Percentiles rank a stretch among this genome's conserved stretches.
phyloP scores from a whole-genome alignment of 35 echinoderm and acorn worm genomes.

The Amphiura filiformis region DNA sequence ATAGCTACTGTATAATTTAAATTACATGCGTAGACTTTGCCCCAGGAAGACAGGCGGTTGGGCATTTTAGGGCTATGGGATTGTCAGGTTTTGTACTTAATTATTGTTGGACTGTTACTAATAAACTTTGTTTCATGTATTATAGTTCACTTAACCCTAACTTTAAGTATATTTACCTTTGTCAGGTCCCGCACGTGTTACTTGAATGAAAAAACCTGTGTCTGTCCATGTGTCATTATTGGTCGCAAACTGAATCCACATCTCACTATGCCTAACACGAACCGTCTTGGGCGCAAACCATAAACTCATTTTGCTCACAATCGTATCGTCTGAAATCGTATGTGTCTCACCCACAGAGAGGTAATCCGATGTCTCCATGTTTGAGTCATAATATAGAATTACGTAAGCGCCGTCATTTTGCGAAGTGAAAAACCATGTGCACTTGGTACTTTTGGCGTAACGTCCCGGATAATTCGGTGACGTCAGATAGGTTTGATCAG shows the following conservation, averaged over 20 bases:
- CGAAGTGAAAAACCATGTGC: not conserved
- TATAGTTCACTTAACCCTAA: too few species aligned
- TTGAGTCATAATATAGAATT: not conserved
- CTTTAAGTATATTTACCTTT: not conserved
- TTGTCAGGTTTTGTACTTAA: not conserved
- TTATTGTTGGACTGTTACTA: too few species aligned
- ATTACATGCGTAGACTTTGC: too few species aligned
- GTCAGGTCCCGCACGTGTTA: not conserved
- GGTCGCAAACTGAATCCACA: not conserved
- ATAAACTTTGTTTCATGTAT: not conserved
- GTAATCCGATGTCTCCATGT: not conserved
- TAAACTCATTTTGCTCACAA: not conserved
- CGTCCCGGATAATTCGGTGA: not conserved
- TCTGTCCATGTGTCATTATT: not conserved
- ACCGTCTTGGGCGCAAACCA: not conserved
- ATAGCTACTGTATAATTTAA: not conserved
- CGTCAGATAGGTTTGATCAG: not conserved
- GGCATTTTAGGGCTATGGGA: not conserved
- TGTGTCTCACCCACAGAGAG: not conserved
- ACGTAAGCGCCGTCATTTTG: not conserved
- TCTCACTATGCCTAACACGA: not conserved
- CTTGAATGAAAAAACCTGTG: not conserved
- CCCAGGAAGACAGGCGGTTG: not conserved
- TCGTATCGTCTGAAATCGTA: not conserved
- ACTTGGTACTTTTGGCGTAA: not conserved